These are phyloP conservation scores for Diadromus collaris DNA, from an alignment of 2,888 invertebrate genomes.

Conservation along the genomic window DNA sequence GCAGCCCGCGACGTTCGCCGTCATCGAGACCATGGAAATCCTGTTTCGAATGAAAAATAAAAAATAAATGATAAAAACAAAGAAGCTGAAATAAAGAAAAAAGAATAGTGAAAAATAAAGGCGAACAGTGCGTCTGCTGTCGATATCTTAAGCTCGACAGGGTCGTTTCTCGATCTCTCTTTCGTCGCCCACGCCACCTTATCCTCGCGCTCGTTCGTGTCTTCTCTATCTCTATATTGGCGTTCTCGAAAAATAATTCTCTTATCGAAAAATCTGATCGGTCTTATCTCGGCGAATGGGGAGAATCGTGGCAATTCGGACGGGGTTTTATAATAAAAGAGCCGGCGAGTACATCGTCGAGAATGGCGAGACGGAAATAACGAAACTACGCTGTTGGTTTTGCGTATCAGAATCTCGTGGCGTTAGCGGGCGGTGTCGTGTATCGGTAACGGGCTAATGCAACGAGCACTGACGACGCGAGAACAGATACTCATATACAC, in stretches of 20 bases:
- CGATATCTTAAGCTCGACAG: conserved; percentile 53
- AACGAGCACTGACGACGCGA: conserved; percentile 34
- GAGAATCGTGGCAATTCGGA: conserved; percentile 22
- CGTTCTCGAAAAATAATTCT: conserved; percentile 49
- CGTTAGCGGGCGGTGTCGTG: conserved; percentile 25
- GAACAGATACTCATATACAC: not conserved
- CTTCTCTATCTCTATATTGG: conserved; percentile 34
- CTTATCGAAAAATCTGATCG: conserved; percentile 56
- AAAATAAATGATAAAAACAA: conserved; percentile 8
- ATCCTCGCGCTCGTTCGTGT: conserved; percentile 14
- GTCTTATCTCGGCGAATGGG: conserved; percentile 43
- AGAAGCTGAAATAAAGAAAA: not conserved
- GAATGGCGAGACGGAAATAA: conserved; percentile 15
- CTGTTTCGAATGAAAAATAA: conserved; percentile 51
- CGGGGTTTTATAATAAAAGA: not conserved
- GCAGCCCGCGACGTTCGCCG: not conserved
- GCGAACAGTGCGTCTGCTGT: conserved; percentile 39
- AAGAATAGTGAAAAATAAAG: not conserved
- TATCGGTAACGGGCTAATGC: conserved; percentile 51
- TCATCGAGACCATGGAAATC: conserved; percentile 44
- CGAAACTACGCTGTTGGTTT: conserved; percentile 27
- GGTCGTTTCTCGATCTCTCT: conserved; percentile 41
- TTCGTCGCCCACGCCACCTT: conserved; percentile 48
- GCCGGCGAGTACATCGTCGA: conserved; percentile 5
- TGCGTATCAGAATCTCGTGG: conserved; percentile 32